Base-by-base conservation (phyloP, 2,797 vertebrate species). In the Sternotherus odoratus region DNA sequence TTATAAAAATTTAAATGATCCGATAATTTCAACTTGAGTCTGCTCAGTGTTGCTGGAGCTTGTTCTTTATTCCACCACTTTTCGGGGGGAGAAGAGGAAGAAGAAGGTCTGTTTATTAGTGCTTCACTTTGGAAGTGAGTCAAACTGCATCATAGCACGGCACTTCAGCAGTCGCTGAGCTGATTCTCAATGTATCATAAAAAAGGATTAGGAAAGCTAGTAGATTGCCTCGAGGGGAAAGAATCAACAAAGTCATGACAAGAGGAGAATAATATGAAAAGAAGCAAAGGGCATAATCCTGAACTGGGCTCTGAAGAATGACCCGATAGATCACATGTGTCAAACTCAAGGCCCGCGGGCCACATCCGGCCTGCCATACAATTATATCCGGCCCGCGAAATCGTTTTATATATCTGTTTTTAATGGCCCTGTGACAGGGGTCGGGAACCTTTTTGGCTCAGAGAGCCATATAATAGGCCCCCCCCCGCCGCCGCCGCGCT, bases 1-100 rank as follows among this genome's bases (percentile, higher is more conserved):
- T 93, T 96, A 97, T 95, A 95, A 97, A 95, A 95, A 89, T 87
- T 94, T 96, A 95, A 96, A 97, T 95, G 95, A 94, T 95, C 94
- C 92, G 96, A 91, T 97, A 97, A 97, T 95, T 96, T 95, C 93
- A 96, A 97, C 96, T 93, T 91, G 89, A 95, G 94, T 89, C 90
- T 95, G 92, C 92, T 93, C 93, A 83, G 80, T 82, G 79, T 50
- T 94, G 89, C 87, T 97, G 95, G 94, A 96, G 91, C 93, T 91
- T 88, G 94, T 91, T 93, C 91, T 85, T 92, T 95, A 83, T 93
- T 96, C 95, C 83, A 84, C 74, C 88, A 88, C 56, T 92, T 88
- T 84, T 93, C 85, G 82, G 4, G n/a, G 74, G 43, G 84, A 77
- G 51, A 53, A 28, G 83, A 16, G 77, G 30, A 83, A 33, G 56